A percentile compares a stretch with the other conserved stretches of the same genome.
phyloP scores from a whole-genome alignment of 2,113 vertebrate genomes.

The Bos javanicus region DNA sequence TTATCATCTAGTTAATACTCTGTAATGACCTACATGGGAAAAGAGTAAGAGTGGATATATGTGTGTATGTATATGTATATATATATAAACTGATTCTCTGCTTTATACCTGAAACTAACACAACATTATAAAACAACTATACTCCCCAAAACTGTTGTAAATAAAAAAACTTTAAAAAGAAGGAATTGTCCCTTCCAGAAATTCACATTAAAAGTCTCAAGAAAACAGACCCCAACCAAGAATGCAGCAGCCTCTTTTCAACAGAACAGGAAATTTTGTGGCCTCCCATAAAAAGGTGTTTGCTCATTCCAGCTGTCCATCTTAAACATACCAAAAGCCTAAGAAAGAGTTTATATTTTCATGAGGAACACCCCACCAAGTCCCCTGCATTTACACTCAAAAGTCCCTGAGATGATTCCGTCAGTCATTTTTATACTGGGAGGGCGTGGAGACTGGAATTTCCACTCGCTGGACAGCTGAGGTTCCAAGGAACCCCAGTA shows the following conservation, averaged over 20 bases:
- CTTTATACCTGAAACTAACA: neutral
- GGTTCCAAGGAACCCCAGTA: neutral
- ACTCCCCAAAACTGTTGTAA: neutral
- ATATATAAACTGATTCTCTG: neutral
- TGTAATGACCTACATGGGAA: neutral
- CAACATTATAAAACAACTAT: neutral
- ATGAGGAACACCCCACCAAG: neutral
- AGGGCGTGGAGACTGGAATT: neutral
- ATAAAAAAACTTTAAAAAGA: neutral
- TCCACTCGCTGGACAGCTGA: neutral
- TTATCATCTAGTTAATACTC: neutral
- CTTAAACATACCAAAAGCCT: neutral
- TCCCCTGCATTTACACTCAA: neutral
- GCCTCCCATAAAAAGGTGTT: neutral
- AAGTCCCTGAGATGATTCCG: neutral
- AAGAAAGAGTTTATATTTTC: neutral
- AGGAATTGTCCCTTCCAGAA: neutral
- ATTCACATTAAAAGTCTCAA: conserved; percentile 8
- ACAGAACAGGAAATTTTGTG: neutral
- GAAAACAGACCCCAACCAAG: neutral
- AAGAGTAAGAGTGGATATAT: neutral
- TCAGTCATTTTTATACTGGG: neutral
- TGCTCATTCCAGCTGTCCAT: neutral
- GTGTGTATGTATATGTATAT: neutral
- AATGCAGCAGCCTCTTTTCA: neutral